A percentile compares a stretch with the other conserved stretches of the same genome.
Evolutionary conservation across 2,113 vertebrate genomes (phyloP).

Genomic region (Nesogale talazaci): DNA sequence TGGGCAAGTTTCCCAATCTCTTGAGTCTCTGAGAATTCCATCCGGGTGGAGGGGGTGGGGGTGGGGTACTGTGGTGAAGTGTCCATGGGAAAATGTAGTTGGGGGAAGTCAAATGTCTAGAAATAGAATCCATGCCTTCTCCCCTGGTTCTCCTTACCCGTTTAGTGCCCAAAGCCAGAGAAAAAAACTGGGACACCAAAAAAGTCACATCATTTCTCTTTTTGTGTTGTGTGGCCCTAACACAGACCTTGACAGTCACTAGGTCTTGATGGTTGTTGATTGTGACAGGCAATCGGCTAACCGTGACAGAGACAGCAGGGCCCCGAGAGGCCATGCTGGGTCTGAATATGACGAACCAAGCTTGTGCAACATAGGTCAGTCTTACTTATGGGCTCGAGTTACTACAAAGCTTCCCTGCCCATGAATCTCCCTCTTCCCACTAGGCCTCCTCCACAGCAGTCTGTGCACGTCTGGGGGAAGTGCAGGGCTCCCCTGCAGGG

Average conservation of each 20-base stretch:
- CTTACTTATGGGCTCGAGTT: conserved; percentile 65
- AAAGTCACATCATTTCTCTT: conserved; percentile 65
- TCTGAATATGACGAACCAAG: conserved; percentile 64
- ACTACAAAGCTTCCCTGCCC: conserved; percentile 57
- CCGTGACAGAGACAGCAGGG: conserved; percentile 69
- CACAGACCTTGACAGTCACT: conserved; percentile 78
- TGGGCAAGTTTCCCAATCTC: neutral
- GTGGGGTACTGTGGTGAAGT: neutral
- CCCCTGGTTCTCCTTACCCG: neutral
- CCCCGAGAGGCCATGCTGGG: conserved; percentile 49
- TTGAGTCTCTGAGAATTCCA: neutral
- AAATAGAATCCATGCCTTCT: neutral
- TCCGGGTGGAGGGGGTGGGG: neutral
- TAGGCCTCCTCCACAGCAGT: neutral
- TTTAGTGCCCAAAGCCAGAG: neutral
- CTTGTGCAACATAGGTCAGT: conserved; percentile 45
- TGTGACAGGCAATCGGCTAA: conserved; percentile 70
- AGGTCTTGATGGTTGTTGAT: conserved; percentile 74
- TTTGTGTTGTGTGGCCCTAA: conserved; percentile 68
- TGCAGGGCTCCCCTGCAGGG: neutral
- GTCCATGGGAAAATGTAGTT: neutral
- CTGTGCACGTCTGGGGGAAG: neutral
- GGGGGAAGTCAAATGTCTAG: neutral
- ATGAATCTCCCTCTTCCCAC: conserved; percentile 62
- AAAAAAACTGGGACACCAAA: conserved; percentile 35